phyloP scores from a whole-genome alignment of 2,888 invertebrate genomes.

The Acanthosoma haemorrhoidale region DNA sequence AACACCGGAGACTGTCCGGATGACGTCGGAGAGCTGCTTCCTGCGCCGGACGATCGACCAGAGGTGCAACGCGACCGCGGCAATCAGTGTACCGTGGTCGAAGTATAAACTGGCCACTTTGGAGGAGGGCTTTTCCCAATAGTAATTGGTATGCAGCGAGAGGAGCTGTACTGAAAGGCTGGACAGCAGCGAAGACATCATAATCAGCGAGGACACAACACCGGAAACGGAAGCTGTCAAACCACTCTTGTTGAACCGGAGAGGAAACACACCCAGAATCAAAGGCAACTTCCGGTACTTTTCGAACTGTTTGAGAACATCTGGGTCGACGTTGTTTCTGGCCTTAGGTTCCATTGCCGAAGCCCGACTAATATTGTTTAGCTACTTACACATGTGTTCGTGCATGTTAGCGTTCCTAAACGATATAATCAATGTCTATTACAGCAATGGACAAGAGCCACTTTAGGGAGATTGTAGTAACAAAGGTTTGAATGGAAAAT shows the following conservation, averaged over 20 bases:
- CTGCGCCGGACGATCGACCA: not conserved
- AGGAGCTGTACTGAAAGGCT: not conserved
- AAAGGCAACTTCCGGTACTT: not conserved
- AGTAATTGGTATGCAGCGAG: not conserved
- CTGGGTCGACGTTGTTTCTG: not conserved
- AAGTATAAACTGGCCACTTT: not conserved
- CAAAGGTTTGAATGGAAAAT: too few relatives aligned
- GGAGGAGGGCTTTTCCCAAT: not conserved
- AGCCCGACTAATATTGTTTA: not conserved
- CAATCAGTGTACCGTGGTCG: not conserved
- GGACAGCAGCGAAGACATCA: not conserved
- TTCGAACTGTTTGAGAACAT: not conserved
- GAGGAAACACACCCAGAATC: not conserved
- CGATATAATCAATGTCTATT: too few relatives aligned
- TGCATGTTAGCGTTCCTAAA: too few relatives aligned
- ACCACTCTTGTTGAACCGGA: not conserved
- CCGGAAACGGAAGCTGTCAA: not conserved
- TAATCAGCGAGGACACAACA: not conserved
- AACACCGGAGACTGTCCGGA: not conserved
- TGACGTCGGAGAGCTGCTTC: not conserved
- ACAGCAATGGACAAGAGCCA: too few relatives aligned
- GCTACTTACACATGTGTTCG: too few relatives aligned
- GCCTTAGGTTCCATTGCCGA: not conserved
- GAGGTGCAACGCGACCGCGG: not conserved
- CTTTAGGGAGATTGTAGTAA: too few relatives aligned